Conservation (phyloP, 2,797 vertebrate species). For the Poecile montanus region DNA sequence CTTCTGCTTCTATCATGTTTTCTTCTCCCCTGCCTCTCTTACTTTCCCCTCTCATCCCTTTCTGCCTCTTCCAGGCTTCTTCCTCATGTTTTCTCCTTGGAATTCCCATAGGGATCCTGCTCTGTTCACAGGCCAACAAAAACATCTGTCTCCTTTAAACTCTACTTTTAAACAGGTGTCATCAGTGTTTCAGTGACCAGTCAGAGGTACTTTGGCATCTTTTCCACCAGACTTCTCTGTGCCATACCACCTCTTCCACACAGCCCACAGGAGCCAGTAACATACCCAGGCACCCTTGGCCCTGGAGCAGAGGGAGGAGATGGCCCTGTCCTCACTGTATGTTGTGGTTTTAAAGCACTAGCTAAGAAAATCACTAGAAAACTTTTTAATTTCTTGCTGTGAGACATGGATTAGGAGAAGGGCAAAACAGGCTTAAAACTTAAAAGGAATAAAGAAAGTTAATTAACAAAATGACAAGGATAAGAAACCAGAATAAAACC, state of each 20-base stretch:
- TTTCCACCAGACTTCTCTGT: background rate
- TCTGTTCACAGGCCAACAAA: background rate
- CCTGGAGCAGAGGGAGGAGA: background rate
- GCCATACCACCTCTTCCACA: background rate
- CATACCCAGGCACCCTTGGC: background rate
- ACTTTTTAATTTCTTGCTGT: too few species aligned
- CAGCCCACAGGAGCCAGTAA: background rate
- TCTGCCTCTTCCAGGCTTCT: background rate
- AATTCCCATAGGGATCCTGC: background rate
- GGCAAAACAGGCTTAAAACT: too few species aligned
- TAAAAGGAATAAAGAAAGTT: too few species aligned
- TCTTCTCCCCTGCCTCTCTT: background rate
- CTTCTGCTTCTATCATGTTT: background rate
- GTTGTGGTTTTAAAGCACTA: too few species aligned
- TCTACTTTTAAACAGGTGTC: background rate
- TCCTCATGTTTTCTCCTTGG: background rate
- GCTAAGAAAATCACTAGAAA: too few species aligned
- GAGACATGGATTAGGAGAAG: too few species aligned
- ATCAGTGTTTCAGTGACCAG: background rate
- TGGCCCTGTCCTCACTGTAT: background rate
- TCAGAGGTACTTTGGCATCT: background rate
- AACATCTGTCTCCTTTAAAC: background rate
- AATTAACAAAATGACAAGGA: too few species aligned
- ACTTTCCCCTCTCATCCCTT: background rate
- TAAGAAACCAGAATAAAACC: too few species aligned